Evolutionary conservation across 2,888 invertebrate species (phyloP), one percentile per base, ranked within the genome.

Genomic region (Glaucopsyche alexis): DNA sequence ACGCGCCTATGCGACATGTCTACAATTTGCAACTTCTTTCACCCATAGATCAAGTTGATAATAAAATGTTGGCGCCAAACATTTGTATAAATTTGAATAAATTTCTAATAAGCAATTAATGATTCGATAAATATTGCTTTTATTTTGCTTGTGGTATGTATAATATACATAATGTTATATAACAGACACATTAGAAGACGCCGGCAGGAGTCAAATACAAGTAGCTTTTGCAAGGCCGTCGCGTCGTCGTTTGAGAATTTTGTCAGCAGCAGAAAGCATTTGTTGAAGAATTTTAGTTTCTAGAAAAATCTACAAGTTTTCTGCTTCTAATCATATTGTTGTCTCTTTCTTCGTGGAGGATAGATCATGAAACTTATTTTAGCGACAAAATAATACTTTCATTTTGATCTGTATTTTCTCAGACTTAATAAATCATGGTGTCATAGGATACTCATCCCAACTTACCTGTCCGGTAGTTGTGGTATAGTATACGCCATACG

Each of bases 31-130:
- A 60, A 29, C 60, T 2, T 60, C 60, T 60, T 60, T 60, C 60
- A 7, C 60, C 2, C 60, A 60, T 60, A 60, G 13, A 60, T 60
- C 60, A 60, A 60, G 60, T 0, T 13, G 60, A 60, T 60, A 11
- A 6, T 60, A 60, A 38, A 60, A 60, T 60, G 29, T 60, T 60
- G 60, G 60, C 60, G 60, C 60, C 60, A 60, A 60, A 60, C 60
- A 60, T 60, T 60, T 29, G 60, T 38, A 60, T 60, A 60, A 13
- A 60, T 60, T 60, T 29, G 29, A 60, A 60, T 60, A 60, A 60
- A 38, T 13, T 60, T 60, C 60, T 60, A 29, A 60, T 60, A 38
- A 6, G 60, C 60, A 60, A 60, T 60, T 60, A 60, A 60, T 60
- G 29, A 60, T 11, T 8, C 9, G 19, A 55, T 55, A 42, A 42